Evolutionary conservation across 2,113 vertebrate genomes (phyloP).

Genomic region (Piprites chloris): DNA sequence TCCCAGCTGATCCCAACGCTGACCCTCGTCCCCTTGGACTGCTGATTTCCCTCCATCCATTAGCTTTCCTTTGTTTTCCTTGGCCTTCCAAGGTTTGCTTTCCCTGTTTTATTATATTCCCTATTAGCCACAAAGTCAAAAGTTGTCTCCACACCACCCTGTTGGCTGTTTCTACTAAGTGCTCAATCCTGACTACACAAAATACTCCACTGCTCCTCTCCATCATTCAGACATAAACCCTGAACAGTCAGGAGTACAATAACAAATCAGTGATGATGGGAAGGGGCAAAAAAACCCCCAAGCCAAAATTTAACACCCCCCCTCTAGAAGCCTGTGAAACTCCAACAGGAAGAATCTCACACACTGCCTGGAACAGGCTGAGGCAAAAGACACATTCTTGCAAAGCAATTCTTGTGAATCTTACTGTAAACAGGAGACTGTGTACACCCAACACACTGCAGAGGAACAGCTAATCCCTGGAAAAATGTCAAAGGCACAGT

Average conservation of each 20-base stretch:
- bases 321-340: neutral
- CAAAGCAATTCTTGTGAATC: neutral
- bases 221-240: neutral
- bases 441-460: neutral
- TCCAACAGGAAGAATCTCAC: neutral
- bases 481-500: neutral
- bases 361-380: neutral
- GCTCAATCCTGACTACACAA: neutral
- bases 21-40: neutral
- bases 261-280: neutral
- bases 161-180: neutral
- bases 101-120: neutral
- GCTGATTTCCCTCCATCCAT: neutral
- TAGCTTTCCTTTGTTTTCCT: too few species aligned
- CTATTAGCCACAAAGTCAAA: neutral
- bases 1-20: neutral
- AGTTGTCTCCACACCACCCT: neutral
- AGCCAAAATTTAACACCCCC: neutral
- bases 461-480: slow-evolving; percentile 47
- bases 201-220: neutral
- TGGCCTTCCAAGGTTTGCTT: neutral
- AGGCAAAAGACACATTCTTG: neutral
- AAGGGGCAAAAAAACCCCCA: neutral
- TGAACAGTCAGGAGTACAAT: neutral
- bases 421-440: neutral